These are phyloP conservation scores for Sebastes fasciatus DNA, from an alignment of 2,113 vertebrate species.

Conservation along the genomic window DNA sequence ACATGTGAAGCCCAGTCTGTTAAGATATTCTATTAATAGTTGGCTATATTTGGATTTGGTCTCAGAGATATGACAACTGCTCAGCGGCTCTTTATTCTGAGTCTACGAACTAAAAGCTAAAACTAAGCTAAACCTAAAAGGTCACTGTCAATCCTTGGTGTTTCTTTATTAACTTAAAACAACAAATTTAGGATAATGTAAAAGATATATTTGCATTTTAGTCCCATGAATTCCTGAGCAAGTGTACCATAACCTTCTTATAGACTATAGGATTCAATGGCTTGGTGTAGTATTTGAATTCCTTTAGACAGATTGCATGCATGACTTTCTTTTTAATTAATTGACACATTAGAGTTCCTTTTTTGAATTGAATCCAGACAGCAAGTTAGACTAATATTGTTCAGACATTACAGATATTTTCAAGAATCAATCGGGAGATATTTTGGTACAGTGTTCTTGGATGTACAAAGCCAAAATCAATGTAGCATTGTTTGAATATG, in stretches of 20 bases:
- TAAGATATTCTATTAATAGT: conserved; percentile 50
- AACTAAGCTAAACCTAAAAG: background rate
- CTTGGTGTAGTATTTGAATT: background rate
- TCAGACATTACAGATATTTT: no score
- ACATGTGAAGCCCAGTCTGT: conserved; percentile 19
- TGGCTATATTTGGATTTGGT: conserved; percentile 48
- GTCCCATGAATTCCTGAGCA: background rate
- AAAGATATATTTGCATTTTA: background rate
- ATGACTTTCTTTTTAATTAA: no score
- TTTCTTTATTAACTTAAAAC: background rate
- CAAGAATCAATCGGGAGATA: no score
- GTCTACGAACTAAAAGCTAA: background rate
- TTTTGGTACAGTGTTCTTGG: no score
- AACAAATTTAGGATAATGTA: background rate
- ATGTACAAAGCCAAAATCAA: no score
- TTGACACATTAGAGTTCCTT: no score
- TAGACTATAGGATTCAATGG: no score
- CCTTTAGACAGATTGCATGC: background rate
- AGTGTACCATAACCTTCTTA: background rate
- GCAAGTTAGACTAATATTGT: no score
- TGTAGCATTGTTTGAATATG: no score
- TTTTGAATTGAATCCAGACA: no score
- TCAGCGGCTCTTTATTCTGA: background rate
- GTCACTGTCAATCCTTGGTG: background rate
- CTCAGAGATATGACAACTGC: conserved; percentile 26